Evolutionary conservation across 2,797 vertebrate species (phyloP).

Genomic region (Triplophysa yarkandensis): DNA sequence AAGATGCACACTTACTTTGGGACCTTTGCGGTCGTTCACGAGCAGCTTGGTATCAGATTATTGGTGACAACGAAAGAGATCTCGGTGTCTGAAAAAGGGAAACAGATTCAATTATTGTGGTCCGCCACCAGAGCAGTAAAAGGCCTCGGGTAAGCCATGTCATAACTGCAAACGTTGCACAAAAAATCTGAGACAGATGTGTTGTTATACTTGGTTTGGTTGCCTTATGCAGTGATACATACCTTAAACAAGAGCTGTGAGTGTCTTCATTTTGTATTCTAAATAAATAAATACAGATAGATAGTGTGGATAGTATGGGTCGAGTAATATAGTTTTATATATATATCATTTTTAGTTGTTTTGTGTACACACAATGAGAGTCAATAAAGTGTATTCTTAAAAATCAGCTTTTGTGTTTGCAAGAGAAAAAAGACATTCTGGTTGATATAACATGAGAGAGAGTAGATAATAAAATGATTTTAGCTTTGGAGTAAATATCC

Average conservation of each 20-base stretch:
- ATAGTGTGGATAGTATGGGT: no score
- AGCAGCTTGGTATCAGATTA: conserved; percentile 74
- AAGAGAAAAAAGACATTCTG: no score
- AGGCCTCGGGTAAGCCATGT: conserved; percentile 66
- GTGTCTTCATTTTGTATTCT: background rate
- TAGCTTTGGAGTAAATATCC: no score
- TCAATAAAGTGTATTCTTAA: background rate
- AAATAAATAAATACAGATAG: background rate
- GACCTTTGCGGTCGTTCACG: conserved; percentile 80
- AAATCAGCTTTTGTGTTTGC: no score
- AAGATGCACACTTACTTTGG: conserved; percentile 86
- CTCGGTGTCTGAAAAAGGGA: conserved; percentile 69
- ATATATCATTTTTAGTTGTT: no score
- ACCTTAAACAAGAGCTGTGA: background rate
- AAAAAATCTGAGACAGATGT: no score
- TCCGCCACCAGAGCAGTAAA: conserved; percentile 73
- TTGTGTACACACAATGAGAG: background rate
- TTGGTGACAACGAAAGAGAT: conserved; percentile 82
- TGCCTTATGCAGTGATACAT: no score
- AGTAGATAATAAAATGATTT: no score
- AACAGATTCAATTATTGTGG: conserved; percentile 77
- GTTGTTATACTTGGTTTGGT: no score
- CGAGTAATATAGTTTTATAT: no score
- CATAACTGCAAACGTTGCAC: no score
- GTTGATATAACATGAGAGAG: no score